These are phyloP conservation scores for Psophia crepitans DNA, from an alignment of 2,113 vertebrate species.

Conservation along the genomic window DNA sequence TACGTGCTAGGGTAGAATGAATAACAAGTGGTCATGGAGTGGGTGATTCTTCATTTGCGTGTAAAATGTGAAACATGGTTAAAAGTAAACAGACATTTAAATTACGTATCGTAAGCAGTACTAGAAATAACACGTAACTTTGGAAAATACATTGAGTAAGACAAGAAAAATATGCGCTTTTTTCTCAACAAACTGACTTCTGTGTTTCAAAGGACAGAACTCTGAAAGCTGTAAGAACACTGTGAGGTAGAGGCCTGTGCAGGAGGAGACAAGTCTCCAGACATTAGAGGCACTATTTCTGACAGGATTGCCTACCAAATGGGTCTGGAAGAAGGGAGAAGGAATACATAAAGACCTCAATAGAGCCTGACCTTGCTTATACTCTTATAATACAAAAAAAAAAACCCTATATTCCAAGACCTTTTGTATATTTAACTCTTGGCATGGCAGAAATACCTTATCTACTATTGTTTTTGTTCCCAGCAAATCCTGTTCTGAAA, in stretches of 20 bases:
- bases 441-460: neutral
- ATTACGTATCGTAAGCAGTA: neutral
- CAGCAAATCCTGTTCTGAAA: neutral
- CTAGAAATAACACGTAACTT: neutral
- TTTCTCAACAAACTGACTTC: neutral
- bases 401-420: neutral
- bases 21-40: neutral
- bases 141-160: neutral
- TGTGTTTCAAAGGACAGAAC: neutral
- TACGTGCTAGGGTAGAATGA: neutral
- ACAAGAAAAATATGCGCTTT: neutral
- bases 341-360: neutral
- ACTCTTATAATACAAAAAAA: neutral
- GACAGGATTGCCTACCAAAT: neutral
- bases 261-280: neutral
- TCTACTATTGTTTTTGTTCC: neutral
- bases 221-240: neutral
- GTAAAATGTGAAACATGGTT: neutral
- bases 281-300: neutral
- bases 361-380: neutral
- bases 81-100: neutral
- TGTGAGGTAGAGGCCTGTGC: neutral
- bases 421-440: neutral
- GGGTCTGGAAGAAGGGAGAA: neutral
- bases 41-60: neutral